Percentiles rank a stretch among this genome's conserved stretches.
Conservation (phyloP, 2,888 invertebrate species). For the Drosophila pseudotalamancana region DNA sequence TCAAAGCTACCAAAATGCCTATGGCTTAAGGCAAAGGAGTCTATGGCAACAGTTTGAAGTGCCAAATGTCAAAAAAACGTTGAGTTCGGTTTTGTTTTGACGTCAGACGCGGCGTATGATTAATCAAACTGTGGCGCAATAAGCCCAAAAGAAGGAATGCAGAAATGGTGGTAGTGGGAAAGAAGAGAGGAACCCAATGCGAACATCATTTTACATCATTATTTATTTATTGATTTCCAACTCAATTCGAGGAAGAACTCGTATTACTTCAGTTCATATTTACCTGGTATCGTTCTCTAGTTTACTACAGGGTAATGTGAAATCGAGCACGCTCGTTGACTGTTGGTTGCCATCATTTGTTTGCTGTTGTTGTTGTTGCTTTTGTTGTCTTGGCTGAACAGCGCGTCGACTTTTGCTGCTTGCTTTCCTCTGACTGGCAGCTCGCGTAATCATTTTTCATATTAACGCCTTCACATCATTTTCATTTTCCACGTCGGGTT, state of each 20-base stretch:
- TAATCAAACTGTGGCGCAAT: constrained; percentile 40
- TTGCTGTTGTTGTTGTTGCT: no score
- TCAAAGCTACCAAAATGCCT: constrained; percentile 8
- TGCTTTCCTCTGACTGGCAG: constrained; percentile 25
- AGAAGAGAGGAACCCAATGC: not conserved
- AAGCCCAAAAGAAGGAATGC: no score
- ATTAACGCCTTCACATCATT: constrained; percentile 48
- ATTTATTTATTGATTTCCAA: constrained; percentile 35
- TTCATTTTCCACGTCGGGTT: constrained; percentile 4
- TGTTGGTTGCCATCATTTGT: not conserved
- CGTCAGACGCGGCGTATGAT: constrained; percentile 51
- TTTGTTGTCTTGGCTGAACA: constrained; percentile 5
- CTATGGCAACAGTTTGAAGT: constrained; percentile 44
- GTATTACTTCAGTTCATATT: not conserved
- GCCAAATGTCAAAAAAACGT: constrained; percentile 9
- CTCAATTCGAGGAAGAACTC: not conserved
- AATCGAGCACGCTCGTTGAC: not conserved
- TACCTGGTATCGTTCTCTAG: not conserved
- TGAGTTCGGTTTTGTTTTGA: constrained; percentile 10
- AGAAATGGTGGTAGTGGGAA: not conserved
- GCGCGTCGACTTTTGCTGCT: constrained; percentile 22
- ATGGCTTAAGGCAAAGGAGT: not conserved
- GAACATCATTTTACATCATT: constrained; percentile 29
- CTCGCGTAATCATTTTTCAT: constrained; percentile 51
- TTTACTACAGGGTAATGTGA: constrained; percentile 5